These are phyloP conservation scores for Phengaris alcon DNA, from an alignment of 2,888 invertebrate genomes.

Conservation along the genomic window DNA sequence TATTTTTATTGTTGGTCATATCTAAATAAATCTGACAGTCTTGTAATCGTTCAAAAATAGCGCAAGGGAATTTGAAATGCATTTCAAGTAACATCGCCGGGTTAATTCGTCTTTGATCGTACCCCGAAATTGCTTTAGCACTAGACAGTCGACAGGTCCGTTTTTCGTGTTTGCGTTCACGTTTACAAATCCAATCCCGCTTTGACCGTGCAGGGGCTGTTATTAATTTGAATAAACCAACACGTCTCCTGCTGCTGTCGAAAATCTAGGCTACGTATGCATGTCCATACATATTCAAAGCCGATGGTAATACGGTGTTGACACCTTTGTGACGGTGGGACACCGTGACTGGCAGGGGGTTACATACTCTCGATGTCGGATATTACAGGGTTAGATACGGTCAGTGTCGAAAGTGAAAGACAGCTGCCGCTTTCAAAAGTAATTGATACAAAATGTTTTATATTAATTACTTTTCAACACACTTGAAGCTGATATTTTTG, in stretches of 20 bases:
- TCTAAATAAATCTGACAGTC: too few relatives aligned
- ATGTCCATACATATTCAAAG: constrained; percentile 46
- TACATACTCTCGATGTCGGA: neutral
- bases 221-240: constrained; percentile 41
- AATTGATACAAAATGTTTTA: neutral
- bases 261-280: constrained; percentile 42
- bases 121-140: neutral
- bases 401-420: neutral
- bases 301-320: constrained; percentile 30
- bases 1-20: too few relatives aligned
- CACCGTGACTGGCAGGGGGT: constrained; percentile 11
- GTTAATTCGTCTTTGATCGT: constrained; percentile 1
- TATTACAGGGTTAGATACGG: neutral
- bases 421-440: neutral
- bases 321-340: constrained; percentile 23
- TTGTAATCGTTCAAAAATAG: neutral
- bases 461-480: neutral
- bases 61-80: neutral
- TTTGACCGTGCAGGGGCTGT: constrained; percentile 33
- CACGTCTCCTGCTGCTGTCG: constrained; percentile 37
- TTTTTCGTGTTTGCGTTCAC: constrained; percentile 5
- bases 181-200: constrained; percentile 12
- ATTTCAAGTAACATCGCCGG: neutral
- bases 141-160: neutral
- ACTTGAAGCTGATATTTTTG: too few relatives aligned